Base-by-base conservation (phyloP, 2,888 invertebrate genomes). In the Xanthia togata region DNA sequence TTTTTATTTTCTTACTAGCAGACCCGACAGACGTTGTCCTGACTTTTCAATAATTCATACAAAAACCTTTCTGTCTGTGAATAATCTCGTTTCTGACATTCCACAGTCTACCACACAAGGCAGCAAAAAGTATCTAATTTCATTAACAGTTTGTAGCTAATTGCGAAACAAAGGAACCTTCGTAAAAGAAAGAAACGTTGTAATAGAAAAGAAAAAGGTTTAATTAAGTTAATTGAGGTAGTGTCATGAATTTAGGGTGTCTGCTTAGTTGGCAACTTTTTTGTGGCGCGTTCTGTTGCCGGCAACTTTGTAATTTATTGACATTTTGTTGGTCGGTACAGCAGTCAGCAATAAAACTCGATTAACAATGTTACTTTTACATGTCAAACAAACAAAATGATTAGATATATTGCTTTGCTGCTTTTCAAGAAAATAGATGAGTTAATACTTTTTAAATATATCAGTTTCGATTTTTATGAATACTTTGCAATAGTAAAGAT, bases 201-300 rank as follows among this genome's bases (percentile, higher is more conserved):
- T 76, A 79, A 82, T 79, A 67, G 70, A 63, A 76, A 73, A 69
- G 64, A 78, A 79, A 81, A 74, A 62, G 73, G 62, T 9, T 73
- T 88, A 85, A 88, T 88, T 87, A 85, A 81, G 77, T 76, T 88
- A 88, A 88, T 87, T 87, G 82, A 81, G 70, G 70, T 70, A 70
- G 73, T 78, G 80, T 79, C 76, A 63, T 59, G 64, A 80, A 79
- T 85, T 79, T 81, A 70, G 55, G 59, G 4, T 20, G 68, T 47
- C 23, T 44, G 6, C 47, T 11, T 11, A 70, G 14, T 17, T 6
- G 35, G 78, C 67, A 6, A 68, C 60, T 71, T 68, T 60, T 35
- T 70, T 47, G 70, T 82, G 12, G 82, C 38, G n/a, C 23, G 12
- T 50, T 31, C 47, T 72, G 71, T 76, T 79, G 70, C 47, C 12